phyloP scores from a whole-genome alignment of 2,888 invertebrate genomes.

The Stegana nigrithorax region DNA sequence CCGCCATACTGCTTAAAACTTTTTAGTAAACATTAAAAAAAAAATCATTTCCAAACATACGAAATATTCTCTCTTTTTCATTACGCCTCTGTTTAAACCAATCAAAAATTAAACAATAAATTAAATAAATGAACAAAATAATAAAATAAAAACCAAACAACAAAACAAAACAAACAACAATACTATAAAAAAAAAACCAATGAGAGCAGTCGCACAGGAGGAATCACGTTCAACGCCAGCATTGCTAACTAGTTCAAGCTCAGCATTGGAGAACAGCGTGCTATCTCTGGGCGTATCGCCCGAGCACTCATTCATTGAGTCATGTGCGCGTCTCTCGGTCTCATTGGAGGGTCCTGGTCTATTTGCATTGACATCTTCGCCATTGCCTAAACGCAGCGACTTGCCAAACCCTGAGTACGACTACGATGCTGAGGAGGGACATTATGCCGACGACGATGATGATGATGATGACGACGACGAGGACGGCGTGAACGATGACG shows the following conservation, averaged over 20 bases:
- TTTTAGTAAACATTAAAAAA: background rate
- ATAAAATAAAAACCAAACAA: constrained; percentile 20
- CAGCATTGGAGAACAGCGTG: constrained; percentile 71
- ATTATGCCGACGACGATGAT: constrained; percentile 43
- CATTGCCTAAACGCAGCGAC: constrained; percentile 69
- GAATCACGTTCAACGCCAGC: constrained; percentile 92
- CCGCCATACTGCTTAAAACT: background rate
- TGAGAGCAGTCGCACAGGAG: constrained; percentile 87
- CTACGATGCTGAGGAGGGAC: constrained; percentile 49
- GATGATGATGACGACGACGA: constrained; percentile 50
- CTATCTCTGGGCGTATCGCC: constrained; percentile 85
- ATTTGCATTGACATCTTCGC: constrained; percentile 76
- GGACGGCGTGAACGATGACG: constrained; percentile 52
- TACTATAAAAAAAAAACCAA: no score
- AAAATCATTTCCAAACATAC: constrained; percentile 5
- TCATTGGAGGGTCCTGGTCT: constrained; percentile 86
- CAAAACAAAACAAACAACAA: no score
- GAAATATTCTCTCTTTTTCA: constrained; percentile 29
- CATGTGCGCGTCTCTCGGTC: constrained; percentile 87
- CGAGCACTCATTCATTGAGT: constrained; percentile 86
- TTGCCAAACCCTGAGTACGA: constrained; percentile 27
- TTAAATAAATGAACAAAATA: constrained; percentile 12
- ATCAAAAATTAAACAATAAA: constrained; percentile 10
- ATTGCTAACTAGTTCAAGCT: constrained; percentile 78
- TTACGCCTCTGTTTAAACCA: constrained; percentile 12